Base-by-base conservation (phyloP, 2,113 vertebrate genomes). In the Prunella himalayana region DNA sequence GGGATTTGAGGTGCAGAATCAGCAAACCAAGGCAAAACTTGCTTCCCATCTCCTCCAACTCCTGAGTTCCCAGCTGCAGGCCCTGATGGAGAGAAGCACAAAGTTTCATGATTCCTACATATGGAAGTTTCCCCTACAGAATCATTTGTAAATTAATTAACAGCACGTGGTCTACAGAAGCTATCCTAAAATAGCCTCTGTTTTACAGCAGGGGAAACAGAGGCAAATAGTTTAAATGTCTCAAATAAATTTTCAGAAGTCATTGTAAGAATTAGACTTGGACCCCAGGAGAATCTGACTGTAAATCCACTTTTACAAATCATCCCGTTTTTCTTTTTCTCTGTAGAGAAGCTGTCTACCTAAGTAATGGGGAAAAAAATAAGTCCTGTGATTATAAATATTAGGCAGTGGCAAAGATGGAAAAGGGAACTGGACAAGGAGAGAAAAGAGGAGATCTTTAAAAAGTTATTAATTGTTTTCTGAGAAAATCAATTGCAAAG, bases 21-120 rank as follows among this genome's bases (percentile, higher is more conserved):
- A 99, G 97, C 51, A 99, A 98, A 72, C 98, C 98, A 82, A 98
- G 97, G 96, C 99, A 99, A 95, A 99, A 99, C 92, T 99, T 99
- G 94, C 97, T 91, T 30, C 99, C 99, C 98, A 99, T 99, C 93
- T 99, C 99, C 89, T 99, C 98, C 86, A 99, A 95, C 88, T 99
- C 98, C 44, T 94, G 87, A 1, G 98, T 99, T 71, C 99, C 99
- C 31, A 97, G 97, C 95, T 99, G 99, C 60, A 99, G 91, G 25
- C 98, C 99, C 99, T 99, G 96, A n/a, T 13, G 9, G 71, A 68
- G 39, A 95, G 71, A 92, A 10, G 85, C 22, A 94, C 42, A 24
- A 92, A 49, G 59, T 69, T 57, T 44, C 25, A 35, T 1, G 1
- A 78, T 70, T 73, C 24, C 35, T 44, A 7, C 33, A 15, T 2